phyloP scores from a whole-genome alignment of 1,140 invertebrate genomes.

The Himalopsyche phryganea region DNA sequence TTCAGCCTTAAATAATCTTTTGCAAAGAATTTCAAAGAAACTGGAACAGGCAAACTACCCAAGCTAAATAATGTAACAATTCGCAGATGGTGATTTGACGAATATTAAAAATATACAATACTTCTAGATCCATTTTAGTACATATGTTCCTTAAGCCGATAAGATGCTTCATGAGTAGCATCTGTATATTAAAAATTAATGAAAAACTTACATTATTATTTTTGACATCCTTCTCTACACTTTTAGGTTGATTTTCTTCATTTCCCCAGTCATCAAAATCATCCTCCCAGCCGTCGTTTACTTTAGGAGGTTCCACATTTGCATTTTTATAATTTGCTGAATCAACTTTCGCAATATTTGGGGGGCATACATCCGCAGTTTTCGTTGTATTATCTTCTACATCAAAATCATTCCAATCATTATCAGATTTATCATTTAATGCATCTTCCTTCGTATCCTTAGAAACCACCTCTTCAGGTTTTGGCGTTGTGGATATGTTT shows the following conservation, averaged over 20 bases:
- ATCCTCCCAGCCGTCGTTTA: constrained; percentile 40
- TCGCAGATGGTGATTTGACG: no score
- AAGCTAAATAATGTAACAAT: no score
- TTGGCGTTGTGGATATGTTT: background rate
- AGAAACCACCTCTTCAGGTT: background rate
- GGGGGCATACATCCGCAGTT: background rate
- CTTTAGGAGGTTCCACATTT: background rate
- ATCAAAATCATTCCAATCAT: constrained; percentile 58
- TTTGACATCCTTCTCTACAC: background rate
- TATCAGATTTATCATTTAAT: constrained; percentile 28
- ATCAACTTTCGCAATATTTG: constrained; percentile 1
- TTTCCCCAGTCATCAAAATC: constrained; percentile 55
- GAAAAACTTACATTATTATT: background rate
- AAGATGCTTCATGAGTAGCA: no score
- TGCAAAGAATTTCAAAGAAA: no score
- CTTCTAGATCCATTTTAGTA: no score
- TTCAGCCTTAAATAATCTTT: no score
- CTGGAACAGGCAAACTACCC: no score
- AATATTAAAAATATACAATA: no score
- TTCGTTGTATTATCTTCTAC: constrained; percentile 51
- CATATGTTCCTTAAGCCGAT: no score
- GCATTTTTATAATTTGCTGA: background rate
- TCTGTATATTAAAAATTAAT: no score
- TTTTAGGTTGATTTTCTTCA: constrained; percentile 34
- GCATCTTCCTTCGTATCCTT: background rate